Conservation (phyloP, 1,140 invertebrate species). For the Arion vulgaris region DNA sequence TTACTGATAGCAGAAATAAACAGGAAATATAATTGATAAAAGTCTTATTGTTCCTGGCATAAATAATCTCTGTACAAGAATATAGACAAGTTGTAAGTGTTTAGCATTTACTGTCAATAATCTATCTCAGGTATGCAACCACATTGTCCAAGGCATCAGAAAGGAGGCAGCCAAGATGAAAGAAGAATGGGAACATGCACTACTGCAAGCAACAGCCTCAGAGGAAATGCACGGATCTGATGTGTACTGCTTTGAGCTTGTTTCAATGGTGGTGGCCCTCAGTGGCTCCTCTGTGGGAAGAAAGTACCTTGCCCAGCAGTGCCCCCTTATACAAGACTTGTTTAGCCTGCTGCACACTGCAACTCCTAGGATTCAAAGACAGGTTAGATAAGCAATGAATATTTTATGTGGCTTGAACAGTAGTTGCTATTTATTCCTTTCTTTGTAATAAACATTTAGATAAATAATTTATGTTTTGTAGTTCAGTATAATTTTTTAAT, state of each 20-base stretch:
- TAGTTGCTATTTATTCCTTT: too few species aligned
- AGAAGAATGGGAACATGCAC: conserved; percentile 87
- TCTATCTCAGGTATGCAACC: conserved; percentile 82
- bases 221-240: conserved; percentile 76
- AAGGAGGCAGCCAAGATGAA: conserved; percentile 87
- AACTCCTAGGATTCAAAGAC: conserved; percentile 93
- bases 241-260: conserved; percentile 97
- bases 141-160: conserved; percentile 93
- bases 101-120: neutral
- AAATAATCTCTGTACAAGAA: too few species aligned
- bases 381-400: conserved; percentile 78
- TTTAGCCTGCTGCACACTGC: conserved; percentile 92
- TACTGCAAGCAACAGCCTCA: conserved; percentile 39
- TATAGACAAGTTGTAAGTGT: too few species aligned
- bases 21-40: too few species aligned
- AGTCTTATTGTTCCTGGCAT: too few species aligned
- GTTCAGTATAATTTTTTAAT: too few species aligned
- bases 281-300: conserved; percentile 93
- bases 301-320: conserved; percentile 90
- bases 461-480: too few species aligned
- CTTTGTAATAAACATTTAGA: too few species aligned
- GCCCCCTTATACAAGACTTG: conserved; percentile 86
- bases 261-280: conserved; percentile 93
- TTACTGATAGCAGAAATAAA: too few species aligned
- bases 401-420: too few species aligned